These are phyloP conservation scores for Porites divaricata DNA, from an alignment of 92 coral and sea anemone species.

Conservation along the genomic window DNA sequence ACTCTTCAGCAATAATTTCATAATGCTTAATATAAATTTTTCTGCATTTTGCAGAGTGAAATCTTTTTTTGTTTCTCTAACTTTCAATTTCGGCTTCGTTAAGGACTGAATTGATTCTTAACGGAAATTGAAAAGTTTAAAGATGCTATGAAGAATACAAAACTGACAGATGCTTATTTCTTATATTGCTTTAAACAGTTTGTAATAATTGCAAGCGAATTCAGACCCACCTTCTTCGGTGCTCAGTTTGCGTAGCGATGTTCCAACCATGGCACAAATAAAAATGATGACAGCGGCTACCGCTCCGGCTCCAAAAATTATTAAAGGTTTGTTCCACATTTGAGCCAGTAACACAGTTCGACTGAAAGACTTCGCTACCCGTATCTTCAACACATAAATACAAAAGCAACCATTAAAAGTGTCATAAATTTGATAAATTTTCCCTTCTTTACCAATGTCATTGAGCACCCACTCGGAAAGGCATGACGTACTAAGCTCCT, in stretches of 20 bases:
- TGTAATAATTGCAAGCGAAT: neutral
- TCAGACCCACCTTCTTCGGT: conserved; percentile 27
- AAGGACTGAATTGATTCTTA: no score
- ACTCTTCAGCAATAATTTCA: no score
- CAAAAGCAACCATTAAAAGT: neutral
- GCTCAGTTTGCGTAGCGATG: conserved; percentile 25
- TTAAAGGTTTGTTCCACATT: neutral
- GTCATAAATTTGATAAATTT: neutral
- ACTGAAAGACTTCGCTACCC: neutral
- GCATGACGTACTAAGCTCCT: no score
- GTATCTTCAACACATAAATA: neutral
- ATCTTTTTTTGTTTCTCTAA: no score
- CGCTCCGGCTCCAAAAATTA: neutral
- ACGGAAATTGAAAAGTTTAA: no score
- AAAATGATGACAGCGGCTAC: conserved; percentile 9
- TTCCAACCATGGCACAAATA: conserved; percentile 29
- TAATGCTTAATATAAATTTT: no score
- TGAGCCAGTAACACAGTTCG: neutral
- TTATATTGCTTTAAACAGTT: neutral
- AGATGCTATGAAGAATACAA: neutral
- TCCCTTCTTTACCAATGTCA: neutral
- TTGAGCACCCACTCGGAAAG: neutral
- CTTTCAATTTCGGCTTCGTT: no score
- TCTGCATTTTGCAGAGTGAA: no score
- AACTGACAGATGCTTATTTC: neutral